These are phyloP conservation scores for Triplophysa tibetana DNA, from an alignment of 2,113 vertebrate species.

Conservation along the genomic window DNA sequence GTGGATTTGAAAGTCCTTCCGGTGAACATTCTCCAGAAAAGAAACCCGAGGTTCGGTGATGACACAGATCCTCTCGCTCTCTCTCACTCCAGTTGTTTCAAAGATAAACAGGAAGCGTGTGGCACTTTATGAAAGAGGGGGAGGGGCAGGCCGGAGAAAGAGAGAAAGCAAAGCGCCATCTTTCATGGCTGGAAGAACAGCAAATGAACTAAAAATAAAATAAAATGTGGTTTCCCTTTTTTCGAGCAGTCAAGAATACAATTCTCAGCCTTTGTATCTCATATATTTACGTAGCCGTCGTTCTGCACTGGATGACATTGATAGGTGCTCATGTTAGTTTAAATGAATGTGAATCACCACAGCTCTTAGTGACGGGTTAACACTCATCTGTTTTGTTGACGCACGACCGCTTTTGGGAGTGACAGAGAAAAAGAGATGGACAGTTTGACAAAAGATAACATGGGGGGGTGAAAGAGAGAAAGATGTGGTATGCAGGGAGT, in stretches of 20 bases:
- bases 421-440: conserved; percentile 22
- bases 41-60: conserved; percentile 46
- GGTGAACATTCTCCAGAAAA: conserved; percentile 14
- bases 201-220: conserved; percentile 10
- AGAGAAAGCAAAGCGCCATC: conserved; percentile 25
- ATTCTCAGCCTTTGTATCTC: no score
- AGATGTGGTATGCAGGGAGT: conserved; percentile 36
- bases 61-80: conserved; percentile 53
- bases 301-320: background rate
- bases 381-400: background rate
- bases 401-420: conserved; percentile 24
- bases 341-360: background rate
- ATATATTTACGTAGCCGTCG: no score
- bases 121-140: conserved; percentile 62
- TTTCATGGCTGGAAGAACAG: conserved; percentile 33
- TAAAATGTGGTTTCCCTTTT: conserved; percentile 16
- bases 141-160: conserved; percentile 14
- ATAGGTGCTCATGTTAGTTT: background rate
- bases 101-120: conserved; percentile 74
- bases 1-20: conserved; percentile 35
- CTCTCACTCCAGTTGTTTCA: conserved; percentile 63
- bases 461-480: conserved; percentile 7
- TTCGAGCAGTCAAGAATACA: background rate
- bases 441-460: conserved; percentile 34
- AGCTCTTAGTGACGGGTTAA: background rate